phyloP scores from a whole-genome alignment of 2,797 vertebrate species.

The Emydoidea blandingii region DNA sequence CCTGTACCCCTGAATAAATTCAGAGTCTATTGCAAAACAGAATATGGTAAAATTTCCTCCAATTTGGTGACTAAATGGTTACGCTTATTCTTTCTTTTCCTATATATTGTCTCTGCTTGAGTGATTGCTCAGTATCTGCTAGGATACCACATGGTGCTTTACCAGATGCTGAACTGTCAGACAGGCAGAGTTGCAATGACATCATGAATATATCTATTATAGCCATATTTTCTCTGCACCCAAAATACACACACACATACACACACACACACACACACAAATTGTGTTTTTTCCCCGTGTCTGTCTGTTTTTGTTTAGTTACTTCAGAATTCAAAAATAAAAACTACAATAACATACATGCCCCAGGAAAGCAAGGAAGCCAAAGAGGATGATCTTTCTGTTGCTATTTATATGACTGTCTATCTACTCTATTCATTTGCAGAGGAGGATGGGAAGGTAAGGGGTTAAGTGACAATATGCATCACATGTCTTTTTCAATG shows the following conservation, averaged over 20 bases:
- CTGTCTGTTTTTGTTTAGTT: background rate
- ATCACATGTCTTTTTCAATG: background rate
- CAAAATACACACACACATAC: background rate
- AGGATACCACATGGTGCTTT: background rate
- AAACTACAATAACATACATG: background rate
- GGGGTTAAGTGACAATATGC: conserved; percentile 24
- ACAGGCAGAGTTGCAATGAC: background rate
- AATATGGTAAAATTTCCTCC: background rate
- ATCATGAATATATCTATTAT: conserved; percentile 29
- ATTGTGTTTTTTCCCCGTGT: background rate
- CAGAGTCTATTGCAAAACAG: background rate
- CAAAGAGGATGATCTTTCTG: background rate
- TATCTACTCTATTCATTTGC: background rate
- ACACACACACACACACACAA: background rate
- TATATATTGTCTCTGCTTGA: background rate
- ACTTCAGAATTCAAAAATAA: background rate
- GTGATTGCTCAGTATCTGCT: background rate
- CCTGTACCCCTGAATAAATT: background rate
- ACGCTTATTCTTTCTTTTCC: background rate
- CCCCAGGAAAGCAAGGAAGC: background rate
- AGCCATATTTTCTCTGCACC: background rate
- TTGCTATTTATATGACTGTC: background rate
- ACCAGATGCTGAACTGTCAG: conserved; percentile 51
- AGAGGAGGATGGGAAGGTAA: background rate
- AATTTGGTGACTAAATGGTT: background rate